Percentiles rank a stretch among this genome's conserved stretches.
Evolutionary conservation across 2,113 vertebrate genomes (phyloP).

Genomic region (Odocoileus hemionus): DNA sequence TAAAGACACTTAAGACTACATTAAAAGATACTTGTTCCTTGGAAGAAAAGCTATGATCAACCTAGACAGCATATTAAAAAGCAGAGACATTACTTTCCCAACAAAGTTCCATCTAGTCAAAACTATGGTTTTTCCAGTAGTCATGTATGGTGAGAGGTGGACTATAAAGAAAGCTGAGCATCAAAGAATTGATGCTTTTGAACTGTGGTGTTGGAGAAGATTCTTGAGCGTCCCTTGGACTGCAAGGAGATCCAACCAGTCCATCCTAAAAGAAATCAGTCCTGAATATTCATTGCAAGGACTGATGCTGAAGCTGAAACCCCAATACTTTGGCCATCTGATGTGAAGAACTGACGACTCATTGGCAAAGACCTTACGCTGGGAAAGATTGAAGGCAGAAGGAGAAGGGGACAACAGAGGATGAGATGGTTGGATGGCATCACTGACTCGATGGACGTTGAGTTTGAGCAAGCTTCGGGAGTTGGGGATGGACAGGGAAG

Average conservation of each 20-base stretch:
- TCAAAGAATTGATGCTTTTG: background rate
- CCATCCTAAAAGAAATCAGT: background rate
- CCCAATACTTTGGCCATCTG: background rate
- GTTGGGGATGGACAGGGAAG: background rate
- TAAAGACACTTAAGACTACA: background rate
- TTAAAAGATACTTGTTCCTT: background rate
- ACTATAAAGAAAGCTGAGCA: background rate
- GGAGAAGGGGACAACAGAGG: background rate
- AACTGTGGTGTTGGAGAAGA: background rate
- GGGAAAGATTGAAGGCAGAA: background rate
- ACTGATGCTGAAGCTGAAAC: background rate
- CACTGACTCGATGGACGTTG: rapidly evolving
- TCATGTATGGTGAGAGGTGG: background rate
- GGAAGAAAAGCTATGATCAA: background rate
- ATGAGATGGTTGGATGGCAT: background rate
- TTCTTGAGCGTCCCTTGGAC: background rate
- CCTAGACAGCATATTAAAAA: background rate
- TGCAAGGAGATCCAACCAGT: background rate
- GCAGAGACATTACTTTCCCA: background rate
- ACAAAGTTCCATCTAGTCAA: background rate
- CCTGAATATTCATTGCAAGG: background rate
- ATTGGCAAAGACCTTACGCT: background rate
- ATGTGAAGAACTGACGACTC: background rate
- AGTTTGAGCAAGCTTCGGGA: background rate
- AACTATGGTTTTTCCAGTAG: background rate